Conservation (phyloP, 2,888 invertebrate species). For the Hypomecis punctinalis region DNA sequence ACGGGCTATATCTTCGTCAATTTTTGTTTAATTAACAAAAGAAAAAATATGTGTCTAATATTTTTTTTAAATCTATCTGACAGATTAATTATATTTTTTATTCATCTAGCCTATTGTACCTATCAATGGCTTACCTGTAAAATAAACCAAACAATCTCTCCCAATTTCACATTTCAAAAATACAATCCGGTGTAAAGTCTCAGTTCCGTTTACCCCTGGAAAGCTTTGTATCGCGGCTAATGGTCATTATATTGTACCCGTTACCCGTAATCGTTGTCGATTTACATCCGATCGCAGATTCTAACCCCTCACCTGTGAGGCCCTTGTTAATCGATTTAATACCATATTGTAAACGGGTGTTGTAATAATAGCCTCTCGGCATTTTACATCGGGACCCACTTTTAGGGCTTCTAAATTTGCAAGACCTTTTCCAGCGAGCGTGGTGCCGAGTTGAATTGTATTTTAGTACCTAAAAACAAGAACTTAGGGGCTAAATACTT, state of each 20-base stretch:
- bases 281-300: slow-evolving; percentile 47
- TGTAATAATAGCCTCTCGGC: slow-evolving; percentile 16
- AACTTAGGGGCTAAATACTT: too few relatives aligned
- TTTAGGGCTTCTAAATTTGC: not conserved
- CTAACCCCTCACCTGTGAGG: slow-evolving; percentile 40
- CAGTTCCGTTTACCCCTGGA: slow-evolving; percentile 38
- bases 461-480: not conserved
- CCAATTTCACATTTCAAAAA: slow-evolving; percentile 29
- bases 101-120: too few relatives aligned
- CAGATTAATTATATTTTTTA: too few relatives aligned
- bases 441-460: not conserved
- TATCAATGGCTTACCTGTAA: slow-evolving; percentile 3
- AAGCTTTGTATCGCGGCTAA: slow-evolving; percentile 40
- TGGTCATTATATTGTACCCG: slow-evolving; percentile 44
- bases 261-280: slow-evolving; percentile 44
- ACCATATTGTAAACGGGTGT: slow-evolving; percentile 32
- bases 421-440: not conserved
- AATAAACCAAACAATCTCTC: slow-evolving; percentile 25
- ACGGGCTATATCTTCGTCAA: too few relatives aligned
- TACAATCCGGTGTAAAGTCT: slow-evolving; percentile 32
- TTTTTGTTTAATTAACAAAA: too few relatives aligned
- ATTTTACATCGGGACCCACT: not conserved
- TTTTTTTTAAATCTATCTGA: too few relatives aligned
- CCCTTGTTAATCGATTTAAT: slow-evolving; percentile 43
- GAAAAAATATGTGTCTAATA: too few relatives aligned